These are phyloP conservation scores for Stenichneumon culpator DNA, from an alignment of 2,888 invertebrate species.

Conservation along the genomic window DNA sequence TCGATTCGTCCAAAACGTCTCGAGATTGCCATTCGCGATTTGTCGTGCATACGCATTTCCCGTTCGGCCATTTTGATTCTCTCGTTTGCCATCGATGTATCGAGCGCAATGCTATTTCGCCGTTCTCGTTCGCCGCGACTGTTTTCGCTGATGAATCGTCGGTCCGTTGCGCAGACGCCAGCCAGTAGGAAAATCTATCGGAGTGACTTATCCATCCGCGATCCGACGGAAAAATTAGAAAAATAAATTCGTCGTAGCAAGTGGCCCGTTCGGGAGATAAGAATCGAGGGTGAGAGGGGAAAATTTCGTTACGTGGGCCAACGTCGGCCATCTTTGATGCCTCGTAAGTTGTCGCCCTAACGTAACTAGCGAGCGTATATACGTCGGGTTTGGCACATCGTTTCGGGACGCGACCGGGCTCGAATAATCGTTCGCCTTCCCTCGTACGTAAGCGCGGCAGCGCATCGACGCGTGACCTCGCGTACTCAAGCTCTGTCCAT, in stretches of 20 bases:
- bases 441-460: background rate
- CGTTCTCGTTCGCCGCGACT: too few relatives aligned
- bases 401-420: slow-evolving; percentile 27
- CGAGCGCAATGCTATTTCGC: too few relatives aligned
- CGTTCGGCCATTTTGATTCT: too few relatives aligned
- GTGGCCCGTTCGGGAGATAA: background rate
- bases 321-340: slow-evolving; percentile 59
- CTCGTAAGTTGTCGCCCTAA: slow-evolving; percentile 43
- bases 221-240: background rate
- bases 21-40: background rate
- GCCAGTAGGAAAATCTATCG: slow-evolving; percentile 21
- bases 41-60: too few relatives aligned
- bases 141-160: too few relatives aligned
- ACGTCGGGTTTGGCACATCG: slow-evolving; percentile 29
- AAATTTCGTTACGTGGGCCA: slow-evolving; percentile 42
- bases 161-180: too few relatives aligned
- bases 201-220: slow-evolving; percentile 15
- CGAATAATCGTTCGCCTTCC: slow-evolving; percentile 50
- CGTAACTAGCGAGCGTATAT: slow-evolving; percentile 23
- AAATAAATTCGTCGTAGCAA: background rate
- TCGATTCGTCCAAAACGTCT: background rate
- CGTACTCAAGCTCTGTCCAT: background rate
- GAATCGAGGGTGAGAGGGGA: background rate
- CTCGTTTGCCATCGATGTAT: too few relatives aligned
- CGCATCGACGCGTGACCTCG: background rate